Conservation (phyloP, 2,888 invertebrate species). For the Napeogenes sylphis region DNA sequence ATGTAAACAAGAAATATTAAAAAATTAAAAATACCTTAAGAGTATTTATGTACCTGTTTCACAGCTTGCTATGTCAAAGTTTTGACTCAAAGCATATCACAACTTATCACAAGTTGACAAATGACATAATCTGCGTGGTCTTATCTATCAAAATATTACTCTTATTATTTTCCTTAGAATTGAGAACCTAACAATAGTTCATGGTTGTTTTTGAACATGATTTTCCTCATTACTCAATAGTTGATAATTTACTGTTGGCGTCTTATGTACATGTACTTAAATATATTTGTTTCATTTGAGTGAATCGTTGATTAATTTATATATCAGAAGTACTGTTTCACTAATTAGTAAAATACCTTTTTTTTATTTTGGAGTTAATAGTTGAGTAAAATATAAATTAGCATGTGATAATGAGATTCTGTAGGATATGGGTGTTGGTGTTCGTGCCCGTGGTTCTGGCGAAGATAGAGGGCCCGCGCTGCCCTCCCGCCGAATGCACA, state of each 20-base stretch:
- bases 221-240: conserved; percentile 5
- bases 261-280: background rate
- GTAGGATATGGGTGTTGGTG: conserved; percentile 10
- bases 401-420: conserved; percentile 5
- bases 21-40: no score
- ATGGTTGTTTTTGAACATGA: conserved; percentile 1
- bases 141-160: background rate
- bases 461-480: conserved; percentile 20
- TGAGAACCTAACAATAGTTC: background rate
- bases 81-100: no score
- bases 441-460: background rate
- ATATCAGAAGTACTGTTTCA: no score
- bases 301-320: no score
- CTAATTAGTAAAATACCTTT: no score
- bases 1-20: no score
- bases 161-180: background rate
- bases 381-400: background rate
- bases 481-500: conserved; percentile 26
- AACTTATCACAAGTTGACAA: no score
- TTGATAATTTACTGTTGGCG: conserved; percentile 4
- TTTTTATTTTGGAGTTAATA: no score
- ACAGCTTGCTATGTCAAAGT: no score
- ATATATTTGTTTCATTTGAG: background rate
- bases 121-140: background rate
- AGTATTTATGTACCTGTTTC: no score